Evolutionary conservation across 2,113 vertebrate genomes (phyloP), one percentile per base, ranked within the genome.

Genomic region (Mystacornis crossleyi): DNA sequence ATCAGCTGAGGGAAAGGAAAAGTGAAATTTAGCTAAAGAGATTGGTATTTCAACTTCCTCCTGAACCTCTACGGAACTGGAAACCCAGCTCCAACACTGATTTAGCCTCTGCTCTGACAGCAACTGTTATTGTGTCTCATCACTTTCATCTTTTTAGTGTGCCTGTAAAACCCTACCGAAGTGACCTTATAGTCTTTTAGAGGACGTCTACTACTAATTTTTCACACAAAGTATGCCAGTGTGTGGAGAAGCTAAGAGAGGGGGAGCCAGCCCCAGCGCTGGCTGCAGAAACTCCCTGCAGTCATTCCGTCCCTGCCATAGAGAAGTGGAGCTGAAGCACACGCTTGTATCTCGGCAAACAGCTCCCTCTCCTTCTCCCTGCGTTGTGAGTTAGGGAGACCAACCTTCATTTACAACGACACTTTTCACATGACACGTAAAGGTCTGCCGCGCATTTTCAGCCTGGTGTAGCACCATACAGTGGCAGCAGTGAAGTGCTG

Each of bases 251-350:
- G 9, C 9, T 26, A 24, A 47, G 25, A 3, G 18, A 34, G 24
- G 5, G 71, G n/a, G 43, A 79, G 11, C 4, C 5, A 42, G 20
- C 2, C 25, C 14, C 64, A 36, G 10, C 1, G 9, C 5, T 2
- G 5, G 11, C 25, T 25, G 25, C 6, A 8, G 51, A n/a, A 36
- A 5, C 4, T 61, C 23, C 6, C 18, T 24, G 20, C 2, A 0
- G 4, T 29, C 3, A 0, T 26, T 28, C 36, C 1, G 0, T 17
- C 20, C 9, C 23, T 33, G 28, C 2, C 14, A 2, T 0, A 2
- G 29, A n/a, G n/a, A 36, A 75, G 13, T 0, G 0, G 25, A 55
- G 26, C 16, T 29, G 60, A 71, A 34, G 16, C 4, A 21, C 17
- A 0, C 2, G 29, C 20, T 7, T 5, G 3, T 16, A 5, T 8